Percentiles rank a stretch among this genome's conserved stretches.
Evolutionary conservation across 2,888 invertebrate species (phyloP).

Genomic region (Oscheius sp.): DNA sequence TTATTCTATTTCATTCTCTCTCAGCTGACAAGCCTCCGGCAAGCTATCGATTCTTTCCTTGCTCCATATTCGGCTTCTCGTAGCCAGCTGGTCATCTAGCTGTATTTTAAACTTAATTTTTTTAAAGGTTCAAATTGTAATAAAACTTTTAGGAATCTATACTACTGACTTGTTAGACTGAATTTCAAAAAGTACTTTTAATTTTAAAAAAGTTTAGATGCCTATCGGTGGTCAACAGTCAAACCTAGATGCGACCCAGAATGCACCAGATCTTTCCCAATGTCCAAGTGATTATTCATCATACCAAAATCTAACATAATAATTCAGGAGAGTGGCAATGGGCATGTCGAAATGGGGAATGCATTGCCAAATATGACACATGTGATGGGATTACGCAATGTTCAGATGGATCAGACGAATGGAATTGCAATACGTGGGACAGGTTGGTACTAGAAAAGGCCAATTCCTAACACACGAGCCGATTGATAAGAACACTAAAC

Average conservation of each 20-base stretch:
- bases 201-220: neutral
- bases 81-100: too few species aligned
- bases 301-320: neutral
- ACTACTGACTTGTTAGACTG: neutral
- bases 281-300: slow-evolving; percentile 34
- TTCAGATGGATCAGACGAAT: slow-evolving; percentile 84
- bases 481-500: slow-evolving; percentile 10
- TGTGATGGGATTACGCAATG: slow-evolving; percentile 85
- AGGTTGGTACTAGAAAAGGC: neutral
- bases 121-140: too few species aligned
- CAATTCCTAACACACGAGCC: neutral
- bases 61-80: too few species aligned
- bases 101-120: too few species aligned
- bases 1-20: too few species aligned
- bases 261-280: slow-evolving; percentile 36
- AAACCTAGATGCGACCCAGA: slow-evolving; percentile 37
- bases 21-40: slow-evolving; percentile 1
- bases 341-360: slow-evolving; percentile 77
- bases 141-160: too few species aligned
- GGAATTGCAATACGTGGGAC: slow-evolving; percentile 47
- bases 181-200: neutral
- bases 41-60: slow-evolving; percentile 2
- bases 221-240: slow-evolving; percentile 38
- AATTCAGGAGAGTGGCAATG: slow-evolving; percentile 49
- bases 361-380: slow-evolving; percentile 92